Conservation (phyloP, 2,888 invertebrate species). For the Parelbella ahira region DNA sequence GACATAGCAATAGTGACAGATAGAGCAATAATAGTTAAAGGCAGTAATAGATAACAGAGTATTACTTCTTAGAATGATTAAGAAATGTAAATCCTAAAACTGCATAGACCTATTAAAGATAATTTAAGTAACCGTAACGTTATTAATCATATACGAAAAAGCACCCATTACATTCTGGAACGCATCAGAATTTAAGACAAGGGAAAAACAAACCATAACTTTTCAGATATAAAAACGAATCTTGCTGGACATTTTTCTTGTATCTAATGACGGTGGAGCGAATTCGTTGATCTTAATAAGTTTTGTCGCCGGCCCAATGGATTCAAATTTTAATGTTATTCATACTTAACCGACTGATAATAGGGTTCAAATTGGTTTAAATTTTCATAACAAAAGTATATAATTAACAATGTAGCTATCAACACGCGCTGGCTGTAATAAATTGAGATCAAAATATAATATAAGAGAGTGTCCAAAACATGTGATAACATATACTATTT, state of each 20-base stretch:
- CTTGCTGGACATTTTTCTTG: too few relatives aligned
- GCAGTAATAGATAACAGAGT: too few relatives aligned
- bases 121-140: constrained; percentile 9
- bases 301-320: not conserved
- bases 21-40: too few relatives aligned
- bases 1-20: too few relatives aligned
- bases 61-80: too few relatives aligned
- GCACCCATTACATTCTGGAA: constrained; percentile 2
- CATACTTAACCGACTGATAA: not conserved
- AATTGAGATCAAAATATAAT: constrained; percentile 2
- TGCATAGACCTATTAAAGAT: not conserved
- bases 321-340: not conserved
- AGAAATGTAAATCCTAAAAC: not conserved
- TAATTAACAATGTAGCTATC: constrained; percentile 8
- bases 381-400: constrained; percentile 1
- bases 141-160: constrained; percentile 11
- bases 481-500: constrained; percentile 8
- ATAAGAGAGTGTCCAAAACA: constrained; percentile 18
- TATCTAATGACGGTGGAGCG: constrained; percentile 8
- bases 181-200: not conserved
- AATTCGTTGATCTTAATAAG: constrained; percentile 4
- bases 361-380: constrained; percentile 1
- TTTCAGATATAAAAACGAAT: too few relatives aligned
- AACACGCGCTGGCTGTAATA: not conserved
- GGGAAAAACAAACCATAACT: not conserved